These are phyloP conservation scores for Entosphenus tridentatus DNA, from an alignment of 2,113 vertebrate genomes.

Conservation along the genomic window DNA sequence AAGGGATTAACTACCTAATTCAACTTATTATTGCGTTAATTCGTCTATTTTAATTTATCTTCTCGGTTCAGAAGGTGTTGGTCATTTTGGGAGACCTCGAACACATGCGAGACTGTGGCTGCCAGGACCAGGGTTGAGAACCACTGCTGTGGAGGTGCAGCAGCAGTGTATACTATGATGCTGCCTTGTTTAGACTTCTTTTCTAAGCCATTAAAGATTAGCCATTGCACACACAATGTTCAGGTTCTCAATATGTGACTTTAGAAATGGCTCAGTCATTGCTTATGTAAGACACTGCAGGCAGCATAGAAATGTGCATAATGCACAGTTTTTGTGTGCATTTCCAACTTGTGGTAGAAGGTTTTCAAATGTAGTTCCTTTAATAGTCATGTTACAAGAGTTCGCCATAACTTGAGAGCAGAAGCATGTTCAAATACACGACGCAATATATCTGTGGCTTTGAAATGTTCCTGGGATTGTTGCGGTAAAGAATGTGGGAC, in stretches of 20 bases:
- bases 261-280: no score
- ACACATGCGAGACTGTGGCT: constrained; percentile 12
- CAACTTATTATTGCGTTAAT: not conserved
- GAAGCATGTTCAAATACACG: no score
- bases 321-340: constrained; percentile 4
- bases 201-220: no score
- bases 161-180: constrained; percentile 13
- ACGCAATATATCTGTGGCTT: no score
- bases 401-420: not conserved
- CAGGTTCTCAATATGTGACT: no score
- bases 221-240: no score
- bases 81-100: constrained; percentile 5
- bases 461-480: no score
- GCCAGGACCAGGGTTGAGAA: constrained; percentile 9
- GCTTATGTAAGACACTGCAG: no score
- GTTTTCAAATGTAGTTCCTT: constrained; percentile 9
- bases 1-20: not conserved
- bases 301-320: constrained; percentile 7
- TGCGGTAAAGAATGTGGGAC: no score
- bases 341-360: constrained; percentile 8
- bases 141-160: not conserved
- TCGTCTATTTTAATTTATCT: not conserved
- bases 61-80: constrained; percentile 11
- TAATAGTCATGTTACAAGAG: constrained; percentile 8
- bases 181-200: constrained; percentile 11